Evolutionary conservation across 2,888 invertebrate genomes (phyloP).

Genomic region (Noctua janthina): DNA sequence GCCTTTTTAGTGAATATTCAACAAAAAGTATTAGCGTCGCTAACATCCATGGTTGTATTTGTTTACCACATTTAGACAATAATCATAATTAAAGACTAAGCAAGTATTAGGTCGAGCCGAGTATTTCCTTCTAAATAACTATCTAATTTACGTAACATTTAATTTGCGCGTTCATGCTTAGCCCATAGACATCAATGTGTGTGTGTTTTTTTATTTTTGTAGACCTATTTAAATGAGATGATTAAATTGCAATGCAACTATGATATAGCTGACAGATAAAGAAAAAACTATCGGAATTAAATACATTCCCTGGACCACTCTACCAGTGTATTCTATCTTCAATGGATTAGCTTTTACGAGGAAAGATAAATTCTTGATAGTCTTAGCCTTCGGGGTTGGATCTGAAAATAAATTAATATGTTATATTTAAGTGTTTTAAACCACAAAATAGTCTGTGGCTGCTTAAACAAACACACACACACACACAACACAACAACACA

Average conservation of each 20-base stretch:
- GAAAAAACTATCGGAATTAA: no score
- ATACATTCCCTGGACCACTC: no score
- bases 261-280: constrained; percentile 38
- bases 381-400: constrained; percentile 21
- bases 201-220: not conserved
- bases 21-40: not conserved
- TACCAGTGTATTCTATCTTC: no score
- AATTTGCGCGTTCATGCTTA: not conserved
- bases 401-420: no score
- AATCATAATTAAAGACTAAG: not conserved
- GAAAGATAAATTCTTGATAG: no score
- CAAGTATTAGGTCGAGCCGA: not conserved
- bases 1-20: not conserved
- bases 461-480: no score
- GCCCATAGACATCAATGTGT: not conserved
- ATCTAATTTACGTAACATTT: not conserved
- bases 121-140: not conserved
- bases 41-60: not conserved
- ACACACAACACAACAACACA: no score
- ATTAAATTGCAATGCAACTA: constrained; percentile 52
- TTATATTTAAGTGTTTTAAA: no score
- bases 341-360: no score
- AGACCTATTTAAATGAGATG: constrained; percentile 33
- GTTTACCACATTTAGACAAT: not conserved
- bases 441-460: no score